phyloP scores from a whole-genome alignment of 2,888 invertebrate genomes.

The Volucella zonaria region DNA sequence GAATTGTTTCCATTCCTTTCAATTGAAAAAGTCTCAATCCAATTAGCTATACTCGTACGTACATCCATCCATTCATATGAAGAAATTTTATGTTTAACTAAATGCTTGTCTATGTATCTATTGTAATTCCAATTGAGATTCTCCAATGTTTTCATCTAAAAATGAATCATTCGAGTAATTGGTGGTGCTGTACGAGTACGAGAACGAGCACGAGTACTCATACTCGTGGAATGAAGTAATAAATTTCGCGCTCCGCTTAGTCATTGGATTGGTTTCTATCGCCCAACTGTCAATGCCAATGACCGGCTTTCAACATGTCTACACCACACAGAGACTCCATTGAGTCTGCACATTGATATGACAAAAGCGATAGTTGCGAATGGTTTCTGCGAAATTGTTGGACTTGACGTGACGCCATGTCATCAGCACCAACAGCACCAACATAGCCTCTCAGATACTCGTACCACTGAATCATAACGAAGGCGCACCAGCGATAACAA shows the following conservation, averaged over 20 bases:
- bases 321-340: conserved; percentile 35
- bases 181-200: too few species aligned
- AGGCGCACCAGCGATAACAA: not conserved
- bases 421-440: not conserved
- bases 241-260: conserved; percentile 57
- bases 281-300: conserved; percentile 61
- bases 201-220: too few species aligned
- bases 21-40: conserved; percentile 46
- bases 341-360: conserved; percentile 46
- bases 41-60: not conserved
- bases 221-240: not conserved
- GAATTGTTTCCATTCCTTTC: conserved; percentile 34
- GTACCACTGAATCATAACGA: conserved; percentile 47
- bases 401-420: conserved; percentile 4
- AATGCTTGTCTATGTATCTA: not conserved
- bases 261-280: conserved; percentile 48
- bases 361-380: conserved; percentile 28
- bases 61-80: too few species aligned
- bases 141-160: conserved; percentile 20
- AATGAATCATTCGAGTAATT: conserved; percentile 31
- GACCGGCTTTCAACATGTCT: conserved; percentile 39
- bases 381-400: conserved; percentile 37
- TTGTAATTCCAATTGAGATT: conserved; percentile 48
- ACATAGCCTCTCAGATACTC: conserved; percentile 13
- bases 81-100: not conserved